Evolutionary conservation across 2,797 vertebrate genomes (phyloP), one percentile per base, ranked within the genome.

Genomic region (Melanitta fusca): DNA sequence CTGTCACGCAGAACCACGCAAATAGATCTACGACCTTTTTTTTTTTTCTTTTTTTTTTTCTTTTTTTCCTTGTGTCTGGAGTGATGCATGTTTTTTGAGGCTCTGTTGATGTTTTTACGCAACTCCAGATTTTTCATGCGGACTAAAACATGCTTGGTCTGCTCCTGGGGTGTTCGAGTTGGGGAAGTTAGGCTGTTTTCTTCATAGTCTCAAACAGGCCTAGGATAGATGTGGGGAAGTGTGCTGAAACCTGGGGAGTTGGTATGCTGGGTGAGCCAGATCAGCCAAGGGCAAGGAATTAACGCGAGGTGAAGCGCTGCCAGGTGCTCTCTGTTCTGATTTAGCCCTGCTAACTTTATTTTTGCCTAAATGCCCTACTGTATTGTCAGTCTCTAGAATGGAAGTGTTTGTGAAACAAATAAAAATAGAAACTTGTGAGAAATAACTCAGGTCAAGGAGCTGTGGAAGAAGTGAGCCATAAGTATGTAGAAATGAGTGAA

Each of bases 381-480:
- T 66, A 30, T 62, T 79, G 56, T 90, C 22, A 21, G 60, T n/a
- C 8, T 77, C 91, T 60, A 11, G 47, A 70, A 34, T 57, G 24
- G 41, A 69, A 71, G 6, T 80, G 15, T 1, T 88, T 86, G 64
- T 60, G 60, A 86, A 92, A 58, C 28, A 12, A 74, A 49, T 80
- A 34, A 27, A 38, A 39, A n/a, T 54, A 36, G 75, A 61, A 83
- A 39, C 62, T 79, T 75, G n/a, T 5, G 61, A 57, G 57, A 80
- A 80, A 73, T 47, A 85, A 10, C 34, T 60, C 3, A 7, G 28
- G 56, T 47, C 30, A 70, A 60, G 71, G 56, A 77, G 22, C 64
- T 57, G 47, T 56, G 62, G 39, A 65, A 74, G 28, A 87, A 96
- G 24, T 87, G 86, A 94, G 47, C 95, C 90, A 82, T 71, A 89